phyloP scores from a whole-genome alignment of 35 echinoderm and acorn worm species.

The Ptychodera flava region DNA sequence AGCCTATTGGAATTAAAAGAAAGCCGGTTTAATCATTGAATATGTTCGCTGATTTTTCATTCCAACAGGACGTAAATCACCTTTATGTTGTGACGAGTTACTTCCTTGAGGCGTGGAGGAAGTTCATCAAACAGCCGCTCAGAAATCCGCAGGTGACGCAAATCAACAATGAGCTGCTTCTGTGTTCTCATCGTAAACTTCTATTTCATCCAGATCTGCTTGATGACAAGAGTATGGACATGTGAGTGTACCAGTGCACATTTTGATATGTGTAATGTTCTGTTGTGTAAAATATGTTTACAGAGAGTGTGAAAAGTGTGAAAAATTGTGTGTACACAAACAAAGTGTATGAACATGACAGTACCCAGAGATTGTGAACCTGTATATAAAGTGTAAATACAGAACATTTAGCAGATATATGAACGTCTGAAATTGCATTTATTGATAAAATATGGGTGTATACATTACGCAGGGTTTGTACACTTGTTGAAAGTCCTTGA shows the following conservation, averaged over 20 bases:
- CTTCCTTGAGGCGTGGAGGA: slow-evolving; percentile 63
- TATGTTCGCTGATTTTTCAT: background rate
- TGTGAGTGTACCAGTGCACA: slow-evolving; percentile 9
- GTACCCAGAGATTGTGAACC: background rate
- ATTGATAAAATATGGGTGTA: too few species aligned
- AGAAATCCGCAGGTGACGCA: slow-evolving; percentile 9
- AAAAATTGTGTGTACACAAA: background rate
- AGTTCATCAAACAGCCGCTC: slow-evolving; percentile 66
- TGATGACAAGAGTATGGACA: background rate
- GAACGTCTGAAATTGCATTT: too few species aligned
- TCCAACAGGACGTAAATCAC: slow-evolving; percentile 55
- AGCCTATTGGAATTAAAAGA: too few species aligned
- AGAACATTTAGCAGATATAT: background rate
- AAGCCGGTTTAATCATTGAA: too few species aligned
- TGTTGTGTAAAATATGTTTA: background rate
- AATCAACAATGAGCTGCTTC: slow-evolving; percentile 53
- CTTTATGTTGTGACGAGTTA: slow-evolving; percentile 39
- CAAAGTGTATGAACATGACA: background rate
- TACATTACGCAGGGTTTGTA: too few species aligned
- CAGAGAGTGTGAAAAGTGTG: background rate
- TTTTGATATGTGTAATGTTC: background rate
- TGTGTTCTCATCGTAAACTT: slow-evolving; percentile 63
- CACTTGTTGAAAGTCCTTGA: too few species aligned
- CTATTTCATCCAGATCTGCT: slow-evolving; percentile 40
- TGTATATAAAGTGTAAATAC: background rate